Base-by-base conservation (phyloP, 2,888 invertebrate species). In the Dryococelus australis region DNA sequence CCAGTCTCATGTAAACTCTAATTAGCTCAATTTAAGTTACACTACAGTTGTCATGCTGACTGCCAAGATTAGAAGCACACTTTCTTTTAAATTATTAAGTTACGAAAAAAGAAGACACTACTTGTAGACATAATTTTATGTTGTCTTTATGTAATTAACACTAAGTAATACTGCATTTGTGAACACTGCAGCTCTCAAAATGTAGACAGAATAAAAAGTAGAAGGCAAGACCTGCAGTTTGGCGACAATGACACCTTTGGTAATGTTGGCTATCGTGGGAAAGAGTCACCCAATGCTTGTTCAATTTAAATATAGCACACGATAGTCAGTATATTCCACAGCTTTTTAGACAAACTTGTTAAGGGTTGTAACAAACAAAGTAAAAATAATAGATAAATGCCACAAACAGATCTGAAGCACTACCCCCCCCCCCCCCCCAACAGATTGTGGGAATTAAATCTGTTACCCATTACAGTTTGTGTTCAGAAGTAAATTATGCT, bases 101-200 rank as follows among this genome's bases (percentile, higher is more conserved):
- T 65, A 65, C 24, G 65, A 65, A 65, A 65, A 51, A 51, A 51
- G 20, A 51, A 51, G 51, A 47, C 65, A 65, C 65, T 65, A 65
- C 65, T 20, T 65, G 65, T 9, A 65, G 65, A 65, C 65, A 65
- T 24, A 10, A 65, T n/a, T n/a, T 65, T 65, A 65, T n/a, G 65
- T 65, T 65, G 65, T 65, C n/a, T 47, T 47, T 47, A 47, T 47
- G 47, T 16, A 47, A 47, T 47, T 47, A 35, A 47, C 47, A 47
- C 65, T 65, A 12, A 65, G 65, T n/a, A 65, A 20, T 65, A 65
- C 20, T 65, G 65, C 65, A 65, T 20, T 65, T 24, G 65, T 47
- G n/a, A 65, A 65, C 65, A 65, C 65, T 65, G 65, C n/a, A 65
- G 65, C 65, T 65, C 16, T 65, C n/a, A 65, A 65, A n/a, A 65